phyloP scores from a whole-genome alignment of 2,797 vertebrate genomes.

The Cirrhinus mrigala region DNA sequence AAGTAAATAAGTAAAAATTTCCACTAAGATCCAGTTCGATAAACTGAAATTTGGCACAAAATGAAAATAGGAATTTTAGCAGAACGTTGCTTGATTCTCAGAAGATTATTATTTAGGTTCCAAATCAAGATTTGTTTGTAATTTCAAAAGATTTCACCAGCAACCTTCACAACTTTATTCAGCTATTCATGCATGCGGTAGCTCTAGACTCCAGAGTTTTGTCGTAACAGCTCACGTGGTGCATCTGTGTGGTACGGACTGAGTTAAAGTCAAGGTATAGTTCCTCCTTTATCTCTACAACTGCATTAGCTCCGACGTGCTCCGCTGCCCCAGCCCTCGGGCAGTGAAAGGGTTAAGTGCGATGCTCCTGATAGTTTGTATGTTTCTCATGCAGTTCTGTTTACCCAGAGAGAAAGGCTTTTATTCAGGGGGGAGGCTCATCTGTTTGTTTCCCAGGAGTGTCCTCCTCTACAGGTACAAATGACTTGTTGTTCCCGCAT shows the following conservation, averaged over 20 bases:
- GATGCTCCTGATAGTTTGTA: constrained; percentile 84
- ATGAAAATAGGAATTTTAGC: neutral
- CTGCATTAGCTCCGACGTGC: constrained; percentile 44
- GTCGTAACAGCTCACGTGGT: neutral
- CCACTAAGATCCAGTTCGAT: neutral
- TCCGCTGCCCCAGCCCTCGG: constrained; percentile 44
- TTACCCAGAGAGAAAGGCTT: constrained; percentile 86
- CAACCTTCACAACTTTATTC: neutral
- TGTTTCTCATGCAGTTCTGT: constrained; percentile 94
- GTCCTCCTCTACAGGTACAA: constrained; percentile 90
- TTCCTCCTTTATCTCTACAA: constrained; percentile 30
- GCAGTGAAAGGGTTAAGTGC: constrained; percentile 76
- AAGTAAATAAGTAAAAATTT: neutral
- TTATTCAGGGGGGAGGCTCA: constrained; percentile 86
- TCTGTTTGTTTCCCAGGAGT: constrained; percentile 94
- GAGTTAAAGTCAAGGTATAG: constrained; percentile 31
- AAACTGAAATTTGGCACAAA: neutral
- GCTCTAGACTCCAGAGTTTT: neutral
- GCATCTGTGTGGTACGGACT: neutral
- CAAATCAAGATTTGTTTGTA: neutral
- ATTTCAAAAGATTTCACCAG: neutral
- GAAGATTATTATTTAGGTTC: neutral
- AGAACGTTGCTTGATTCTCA: neutral
- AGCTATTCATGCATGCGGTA: neutral
- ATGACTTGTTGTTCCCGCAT: constrained; percentile 86